Conservation (phyloP, 1,140 invertebrate species). For the Drosophila sturtevanti region DNA sequence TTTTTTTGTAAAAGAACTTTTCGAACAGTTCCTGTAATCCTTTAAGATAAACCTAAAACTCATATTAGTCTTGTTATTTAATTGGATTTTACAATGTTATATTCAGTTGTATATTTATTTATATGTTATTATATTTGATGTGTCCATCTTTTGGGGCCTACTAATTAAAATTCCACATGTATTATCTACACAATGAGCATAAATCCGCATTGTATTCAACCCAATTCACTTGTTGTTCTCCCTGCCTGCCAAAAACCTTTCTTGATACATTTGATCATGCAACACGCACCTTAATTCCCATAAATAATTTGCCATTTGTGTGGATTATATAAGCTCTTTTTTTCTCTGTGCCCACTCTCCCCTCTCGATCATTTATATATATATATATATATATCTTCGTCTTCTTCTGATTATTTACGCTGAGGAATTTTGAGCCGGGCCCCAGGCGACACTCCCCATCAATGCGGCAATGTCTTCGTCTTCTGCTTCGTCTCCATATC, state of each 20-base stretch:
- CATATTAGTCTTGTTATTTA: too few relatives aligned
- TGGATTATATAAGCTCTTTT: conserved; percentile 63
- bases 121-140: too few relatives aligned
- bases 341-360: conserved; percentile 8
- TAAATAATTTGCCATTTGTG: conserved; percentile 58
- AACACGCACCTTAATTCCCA: conserved; percentile 61
- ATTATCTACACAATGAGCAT: neutral
- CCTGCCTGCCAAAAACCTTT: conserved; percentile 31
- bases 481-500: neutral
- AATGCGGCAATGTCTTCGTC: conserved; percentile 22
- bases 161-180: too few relatives aligned
- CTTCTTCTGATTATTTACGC: conserved; percentile 52
- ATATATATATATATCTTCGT: neutral
- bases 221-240: neutral
- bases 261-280: conserved; percentile 61
- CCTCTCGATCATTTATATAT: neutral
- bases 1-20: too few relatives aligned
- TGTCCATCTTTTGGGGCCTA: too few relatives aligned
- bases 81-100: too few relatives aligned
- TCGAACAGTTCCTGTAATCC: too few relatives aligned
- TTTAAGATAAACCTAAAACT: too few relatives aligned
- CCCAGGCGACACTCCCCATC: conserved; percentile 68
- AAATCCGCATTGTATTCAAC: neutral
- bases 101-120: too few relatives aligned
- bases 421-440: conserved; percentile 64